These are phyloP conservation scores for Carduelis carduelis DNA, from an alignment of 2,797 vertebrate genomes.

Conservation along the genomic window DNA sequence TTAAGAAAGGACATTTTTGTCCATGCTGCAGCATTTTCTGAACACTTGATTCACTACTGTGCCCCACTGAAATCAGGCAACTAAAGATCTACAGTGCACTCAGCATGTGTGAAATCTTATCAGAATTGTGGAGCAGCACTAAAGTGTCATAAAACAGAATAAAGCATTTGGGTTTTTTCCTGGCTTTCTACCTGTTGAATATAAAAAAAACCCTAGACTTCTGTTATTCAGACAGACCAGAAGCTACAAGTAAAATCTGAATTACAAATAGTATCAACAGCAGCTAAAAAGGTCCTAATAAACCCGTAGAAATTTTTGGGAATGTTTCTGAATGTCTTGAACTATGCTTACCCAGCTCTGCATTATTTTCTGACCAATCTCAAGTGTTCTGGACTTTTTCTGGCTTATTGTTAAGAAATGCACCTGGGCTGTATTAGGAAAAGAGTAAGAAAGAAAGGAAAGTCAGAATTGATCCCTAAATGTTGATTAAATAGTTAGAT, in stretches of 20 bases:
- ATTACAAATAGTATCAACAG: background rate
- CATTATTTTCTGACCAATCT: background rate
- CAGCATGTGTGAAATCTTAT: background rate
- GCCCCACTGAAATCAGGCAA: background rate
- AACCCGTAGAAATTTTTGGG: background rate
- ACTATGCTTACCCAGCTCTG: background rate
- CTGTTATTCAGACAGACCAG: background rate
- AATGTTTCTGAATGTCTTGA: background rate
- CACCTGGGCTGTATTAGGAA: background rate
- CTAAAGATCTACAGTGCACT: background rate
- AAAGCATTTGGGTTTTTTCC: rapidly evolving
- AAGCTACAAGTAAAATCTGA: background rate
- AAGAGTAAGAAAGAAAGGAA: background rate
- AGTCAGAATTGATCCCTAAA: background rate
- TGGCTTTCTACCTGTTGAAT: background rate
- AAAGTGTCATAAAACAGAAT: background rate
- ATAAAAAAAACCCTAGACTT: background rate
- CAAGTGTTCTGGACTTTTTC: background rate
- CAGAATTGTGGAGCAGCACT: background rate
- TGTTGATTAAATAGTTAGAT: background rate
- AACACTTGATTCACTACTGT: background rate
- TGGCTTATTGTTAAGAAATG: background rate
- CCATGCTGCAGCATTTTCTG: background rate
- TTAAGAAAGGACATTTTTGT: background rate
- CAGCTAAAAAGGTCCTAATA: background rate